A percentile compares a stretch with the other conserved stretches of the same genome.
Conservation (phyloP, 1,140 invertebrate species). For the Drosophila teissieri region DNA sequence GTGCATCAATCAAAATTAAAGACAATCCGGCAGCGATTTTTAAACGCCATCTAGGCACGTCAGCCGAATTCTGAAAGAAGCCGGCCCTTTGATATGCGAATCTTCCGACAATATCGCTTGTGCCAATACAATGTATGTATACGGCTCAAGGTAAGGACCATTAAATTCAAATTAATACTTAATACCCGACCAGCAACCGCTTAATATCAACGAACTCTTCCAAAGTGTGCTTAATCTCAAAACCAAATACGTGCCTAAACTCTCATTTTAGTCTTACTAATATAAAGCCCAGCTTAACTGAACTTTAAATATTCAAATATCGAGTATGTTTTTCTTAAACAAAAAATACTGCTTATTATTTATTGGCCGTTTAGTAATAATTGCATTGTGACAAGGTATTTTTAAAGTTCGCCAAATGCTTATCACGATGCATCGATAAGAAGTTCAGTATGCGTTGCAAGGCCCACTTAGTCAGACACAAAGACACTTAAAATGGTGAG, state of each 20-base stretch:
- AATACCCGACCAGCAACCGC: background rate
- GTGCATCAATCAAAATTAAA: conserved; percentile 75
- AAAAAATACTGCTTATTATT: too few relatives aligned
- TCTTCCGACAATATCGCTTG: conserved; percentile 30
- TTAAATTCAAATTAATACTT: conserved; percentile 67
- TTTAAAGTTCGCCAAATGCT: too few relatives aligned
- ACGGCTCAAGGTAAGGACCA: conserved; percentile 51
- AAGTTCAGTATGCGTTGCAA: too few relatives aligned
- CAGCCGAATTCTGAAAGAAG: conserved; percentile 32
- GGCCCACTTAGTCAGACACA: background rate
- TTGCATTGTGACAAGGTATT: too few relatives aligned
- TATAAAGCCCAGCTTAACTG: too few relatives aligned
- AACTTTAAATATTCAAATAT: too few relatives aligned
- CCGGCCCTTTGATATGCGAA: conserved; percentile 10
- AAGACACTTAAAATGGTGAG: background rate
- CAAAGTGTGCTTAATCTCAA: background rate
- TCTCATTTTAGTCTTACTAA: too few relatives aligned
- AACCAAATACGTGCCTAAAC: background rate
- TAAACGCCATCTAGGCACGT: conserved; percentile 30
- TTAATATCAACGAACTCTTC: conserved; percentile 4
- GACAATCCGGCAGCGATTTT: conserved; percentile 45
- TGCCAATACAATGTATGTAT: conserved; percentile 15
- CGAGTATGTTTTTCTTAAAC: too few relatives aligned
- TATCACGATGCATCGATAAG: too few relatives aligned
- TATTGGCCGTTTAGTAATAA: too few relatives aligned